These are phyloP conservation scores for Siphamia tubifer DNA, from an alignment of 2,113 vertebrate species.

Conservation along the genomic window DNA sequence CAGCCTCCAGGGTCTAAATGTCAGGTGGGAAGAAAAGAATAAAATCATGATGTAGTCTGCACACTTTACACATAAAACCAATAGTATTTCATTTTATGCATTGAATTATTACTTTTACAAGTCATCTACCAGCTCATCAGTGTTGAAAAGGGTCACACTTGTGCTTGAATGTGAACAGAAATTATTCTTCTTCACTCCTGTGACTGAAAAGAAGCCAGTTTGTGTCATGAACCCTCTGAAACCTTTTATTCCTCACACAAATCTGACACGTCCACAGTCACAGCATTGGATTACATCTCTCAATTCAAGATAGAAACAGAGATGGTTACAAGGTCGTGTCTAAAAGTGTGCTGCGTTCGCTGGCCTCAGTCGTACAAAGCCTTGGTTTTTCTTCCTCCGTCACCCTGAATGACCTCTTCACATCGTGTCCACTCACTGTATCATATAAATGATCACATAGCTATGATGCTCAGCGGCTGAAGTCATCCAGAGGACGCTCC, in stretches of 20 bases:
- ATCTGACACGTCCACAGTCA: not conserved
- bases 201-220: not conserved
- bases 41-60: too few species aligned
- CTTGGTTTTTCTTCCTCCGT: constrained; percentile 12
- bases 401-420: constrained; percentile 36
- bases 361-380: not conserved
- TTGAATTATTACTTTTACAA: too few species aligned
- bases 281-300: not conserved
- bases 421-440: not conserved
- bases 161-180: too few species aligned
- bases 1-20: too few species aligned
- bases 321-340: not conserved
- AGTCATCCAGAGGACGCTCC: constrained; percentile 21
- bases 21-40: too few species aligned
- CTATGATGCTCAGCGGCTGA: constrained; percentile 36
- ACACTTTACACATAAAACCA: too few species aligned
- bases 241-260: not conserved
- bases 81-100: too few species aligned
- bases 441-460: constrained; percentile 36
- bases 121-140: too few species aligned
- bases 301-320: not conserved
- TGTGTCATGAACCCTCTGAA: not conserved
- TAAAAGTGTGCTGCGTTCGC: not conserved
- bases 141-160: too few species aligned
- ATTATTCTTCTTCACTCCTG: too few species aligned